Percentiles rank a stretch among this genome's conserved stretches.
Conservation (phyloP, 2,888 invertebrate species). For the Dendrolimus houi region DNA sequence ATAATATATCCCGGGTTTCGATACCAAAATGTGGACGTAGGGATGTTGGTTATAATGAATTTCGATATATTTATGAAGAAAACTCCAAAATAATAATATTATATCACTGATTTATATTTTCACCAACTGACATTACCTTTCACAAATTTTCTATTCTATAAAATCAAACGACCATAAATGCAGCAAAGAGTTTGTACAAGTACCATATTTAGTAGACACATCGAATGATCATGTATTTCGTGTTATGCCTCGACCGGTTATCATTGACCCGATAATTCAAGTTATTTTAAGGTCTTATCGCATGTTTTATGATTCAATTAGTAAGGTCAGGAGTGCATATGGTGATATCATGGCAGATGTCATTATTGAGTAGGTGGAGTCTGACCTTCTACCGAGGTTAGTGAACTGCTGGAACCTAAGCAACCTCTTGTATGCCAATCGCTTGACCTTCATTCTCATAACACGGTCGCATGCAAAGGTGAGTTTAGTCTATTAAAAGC, state of each 20-base stretch:
- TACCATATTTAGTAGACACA: background rate
- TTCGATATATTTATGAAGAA: too few species aligned
- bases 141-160: too few species aligned
- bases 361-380: background rate
- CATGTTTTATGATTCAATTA: background rate
- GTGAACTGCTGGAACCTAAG: constrained; percentile 2
- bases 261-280: background rate
- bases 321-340: background rate
- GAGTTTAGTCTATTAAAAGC: background rate
- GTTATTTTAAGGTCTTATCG: background rate
- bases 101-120: too few species aligned
- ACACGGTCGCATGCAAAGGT: background rate
- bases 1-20: too few species aligned
- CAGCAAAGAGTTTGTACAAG: too few species aligned
- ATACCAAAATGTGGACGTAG: too few species aligned
- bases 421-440: too few species aligned
- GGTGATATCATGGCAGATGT: background rate
- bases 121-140: too few species aligned
- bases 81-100: too few species aligned
- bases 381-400: background rate
- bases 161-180: too few species aligned
- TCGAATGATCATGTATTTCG: background rate
- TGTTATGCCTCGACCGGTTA: background rate
- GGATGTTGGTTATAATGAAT: too few species aligned
- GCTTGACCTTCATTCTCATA: background rate